Base-by-base conservation (phyloP, 2,888 invertebrate genomes). In the Pantelozetes paolii region DNA sequence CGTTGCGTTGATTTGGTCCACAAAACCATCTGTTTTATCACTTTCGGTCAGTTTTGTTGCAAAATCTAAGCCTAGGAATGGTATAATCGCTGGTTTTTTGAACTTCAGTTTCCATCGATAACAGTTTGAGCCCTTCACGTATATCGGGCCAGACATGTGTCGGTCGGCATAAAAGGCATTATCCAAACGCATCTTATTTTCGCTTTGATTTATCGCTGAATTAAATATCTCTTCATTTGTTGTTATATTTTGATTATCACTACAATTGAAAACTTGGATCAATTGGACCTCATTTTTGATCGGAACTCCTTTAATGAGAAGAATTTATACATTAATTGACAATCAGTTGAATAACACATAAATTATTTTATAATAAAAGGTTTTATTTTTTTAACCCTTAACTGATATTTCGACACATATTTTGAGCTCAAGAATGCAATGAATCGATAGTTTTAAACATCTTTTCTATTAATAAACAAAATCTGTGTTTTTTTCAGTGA, bases 141-240 rank as follows among this genome's bases (percentile, higher is more conserved):
- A 8, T 9, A 69, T 69, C 1, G 69, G 42, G 1, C 69, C 69
- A 2, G 67, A n/a, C 40, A 26, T 69, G 11, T 26, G 26, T 11
- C 69, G 69, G 28, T 45, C 45, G 13, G 69, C 69, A 28, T 69
- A 45, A 45, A 69, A 69, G 15, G 69, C 40, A 23, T 28, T 69
- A 15, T 13, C 42, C 8, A 69, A 42, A 13, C 26, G 36, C 18
- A 69, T 45, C 1, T 13, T 20, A 28, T 69, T 69, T 69, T 42
- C 40, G 15, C 20, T 69, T 28, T 69, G 69, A 69, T 45, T 69
- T 20, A 69, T 26, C 28, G 9, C 6, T 23, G 40, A 23, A 26
- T 69, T 42, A n/a, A 69, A 26, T 45, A 69, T 69, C 40, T 69
- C 42, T 18, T n/a, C 18, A 45, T 45, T 42, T n/a, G 11, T 64